These are phyloP conservation scores for Sarcophaga subvicina DNA, from an alignment of 2,888 invertebrate genomes.

Conservation along the genomic window DNA sequence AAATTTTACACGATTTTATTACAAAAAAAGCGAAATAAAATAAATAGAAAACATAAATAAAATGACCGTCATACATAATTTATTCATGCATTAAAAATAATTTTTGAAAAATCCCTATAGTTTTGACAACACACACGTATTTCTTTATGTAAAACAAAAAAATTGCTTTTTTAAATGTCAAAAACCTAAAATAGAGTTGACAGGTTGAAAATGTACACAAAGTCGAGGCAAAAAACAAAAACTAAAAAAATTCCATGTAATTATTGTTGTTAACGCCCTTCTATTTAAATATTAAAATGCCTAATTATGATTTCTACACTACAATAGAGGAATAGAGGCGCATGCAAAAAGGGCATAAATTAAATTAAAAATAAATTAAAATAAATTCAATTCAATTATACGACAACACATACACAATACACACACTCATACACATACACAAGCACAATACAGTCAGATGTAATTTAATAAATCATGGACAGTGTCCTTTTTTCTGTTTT, in stretches of 20 bases:
- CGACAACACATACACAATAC: not conserved
- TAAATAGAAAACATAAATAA: too few species aligned
- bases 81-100: conserved; percentile 38
- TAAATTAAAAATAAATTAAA: conserved; percentile 55
- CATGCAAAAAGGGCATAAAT: conserved; percentile 29
- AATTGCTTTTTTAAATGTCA: conserved; percentile 43
- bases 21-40: not conserved
- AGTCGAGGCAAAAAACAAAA: not conserved
- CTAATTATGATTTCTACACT: conserved; percentile 40
- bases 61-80: conserved; percentile 20
- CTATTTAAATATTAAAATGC: conserved; percentile 34
- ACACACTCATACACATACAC: too few species aligned
- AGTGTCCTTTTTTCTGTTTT: conserved; percentile 6
- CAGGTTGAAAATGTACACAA: conserved; percentile 32
- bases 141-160: not conserved
- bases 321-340: conserved; percentile 26
- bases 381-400: conserved; percentile 60
- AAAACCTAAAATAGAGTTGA: conserved; percentile 47
- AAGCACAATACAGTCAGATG: conserved; percentile 5
- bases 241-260: not conserved
- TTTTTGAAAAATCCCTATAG: conserved; percentile 21
- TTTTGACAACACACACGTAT: conserved; percentile 11
- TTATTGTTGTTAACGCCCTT: conserved; percentile 20
- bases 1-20: not conserved
- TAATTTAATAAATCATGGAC: conserved; percentile 52